Conservation (phyloP, 2,888 invertebrate genomes). For the Silvanus unidentatus region DNA sequence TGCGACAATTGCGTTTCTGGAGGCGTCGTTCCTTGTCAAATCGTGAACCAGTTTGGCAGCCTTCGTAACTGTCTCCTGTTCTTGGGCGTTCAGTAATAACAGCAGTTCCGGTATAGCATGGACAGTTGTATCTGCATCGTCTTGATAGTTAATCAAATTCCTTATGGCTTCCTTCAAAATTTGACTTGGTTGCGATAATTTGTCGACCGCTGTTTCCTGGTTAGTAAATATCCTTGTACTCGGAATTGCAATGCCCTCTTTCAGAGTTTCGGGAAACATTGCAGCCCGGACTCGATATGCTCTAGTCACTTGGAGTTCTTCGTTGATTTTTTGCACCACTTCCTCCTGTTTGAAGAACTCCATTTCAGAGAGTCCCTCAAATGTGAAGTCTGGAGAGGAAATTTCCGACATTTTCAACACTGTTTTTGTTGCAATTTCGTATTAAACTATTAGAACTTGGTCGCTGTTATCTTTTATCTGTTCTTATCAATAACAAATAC, state of each 20-base stretch:
- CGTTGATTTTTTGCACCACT: conserved; percentile 96
- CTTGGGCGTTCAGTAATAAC: conserved; percentile 89
- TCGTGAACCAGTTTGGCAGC: conserved; percentile 99
- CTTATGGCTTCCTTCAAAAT: conserved; percentile 98
- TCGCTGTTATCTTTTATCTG: too few relatives aligned
- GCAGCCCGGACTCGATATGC: conserved; percentile 96
- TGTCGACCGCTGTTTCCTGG: conserved; percentile 93
- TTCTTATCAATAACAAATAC: too few relatives aligned
- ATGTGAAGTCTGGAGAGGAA: conserved; percentile 74
- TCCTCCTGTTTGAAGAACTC: conserved; percentile 68
- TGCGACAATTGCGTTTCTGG: conserved; percentile 94
- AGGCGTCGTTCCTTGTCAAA: conserved; percentile 97
- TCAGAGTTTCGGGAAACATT: conserved; percentile 98
- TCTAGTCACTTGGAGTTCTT: conserved; percentile 90
- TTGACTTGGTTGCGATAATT: conserved; percentile 93
- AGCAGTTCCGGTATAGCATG: conserved; percentile 96
- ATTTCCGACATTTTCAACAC: too few relatives aligned
- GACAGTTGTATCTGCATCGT: conserved; percentile 94
- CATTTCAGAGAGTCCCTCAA: conserved; percentile 70
- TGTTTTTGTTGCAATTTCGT: too few relatives aligned
- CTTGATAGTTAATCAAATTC: conserved; percentile 97
- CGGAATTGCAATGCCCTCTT: conserved; percentile 95
- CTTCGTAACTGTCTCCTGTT: conserved; percentile 94
- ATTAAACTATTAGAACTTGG: too few relatives aligned
- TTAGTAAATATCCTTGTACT: conserved; percentile 93